Conservation (phyloP, 2,797 vertebrate genomes). For the Fratercula arctica region DNA sequence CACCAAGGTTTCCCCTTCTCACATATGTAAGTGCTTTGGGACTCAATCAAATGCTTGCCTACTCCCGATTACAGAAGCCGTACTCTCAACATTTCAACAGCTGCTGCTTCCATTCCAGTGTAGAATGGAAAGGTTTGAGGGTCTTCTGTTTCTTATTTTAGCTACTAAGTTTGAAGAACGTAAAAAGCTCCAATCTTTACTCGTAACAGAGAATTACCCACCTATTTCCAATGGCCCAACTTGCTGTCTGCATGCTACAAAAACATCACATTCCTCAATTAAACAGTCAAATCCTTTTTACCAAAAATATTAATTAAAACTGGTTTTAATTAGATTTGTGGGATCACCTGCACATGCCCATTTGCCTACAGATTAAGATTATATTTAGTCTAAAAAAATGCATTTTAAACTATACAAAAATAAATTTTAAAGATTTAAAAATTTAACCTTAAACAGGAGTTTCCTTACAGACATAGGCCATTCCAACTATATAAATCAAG, state of each 20-base stretch:
- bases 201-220: background rate
- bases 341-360: background rate
- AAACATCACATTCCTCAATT: background rate
- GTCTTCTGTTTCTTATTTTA: background rate
- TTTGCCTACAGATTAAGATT: background rate
- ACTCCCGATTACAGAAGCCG: background rate
- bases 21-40: rapidly evolving
- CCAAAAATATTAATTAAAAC: background rate
- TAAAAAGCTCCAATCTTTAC: background rate
- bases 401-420: background rate
- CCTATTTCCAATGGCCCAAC: background rate
- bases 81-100: background rate
- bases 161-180: background rate
- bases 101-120: background rate
- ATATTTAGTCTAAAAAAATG: background rate
- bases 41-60: background rate
- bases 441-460: background rate
- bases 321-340: background rate
- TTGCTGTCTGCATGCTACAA: background rate
- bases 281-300: background rate
- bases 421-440: background rate
- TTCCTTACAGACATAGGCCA: background rate
- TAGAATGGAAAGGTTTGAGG: background rate
- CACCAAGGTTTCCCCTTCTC: background rate
- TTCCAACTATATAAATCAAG: background rate